Percentiles rank a stretch among this genome's conserved stretches.
Evolutionary conservation across 2,113 vertebrate genomes (phyloP).

Genomic region (Gallinago undulata): DNA sequence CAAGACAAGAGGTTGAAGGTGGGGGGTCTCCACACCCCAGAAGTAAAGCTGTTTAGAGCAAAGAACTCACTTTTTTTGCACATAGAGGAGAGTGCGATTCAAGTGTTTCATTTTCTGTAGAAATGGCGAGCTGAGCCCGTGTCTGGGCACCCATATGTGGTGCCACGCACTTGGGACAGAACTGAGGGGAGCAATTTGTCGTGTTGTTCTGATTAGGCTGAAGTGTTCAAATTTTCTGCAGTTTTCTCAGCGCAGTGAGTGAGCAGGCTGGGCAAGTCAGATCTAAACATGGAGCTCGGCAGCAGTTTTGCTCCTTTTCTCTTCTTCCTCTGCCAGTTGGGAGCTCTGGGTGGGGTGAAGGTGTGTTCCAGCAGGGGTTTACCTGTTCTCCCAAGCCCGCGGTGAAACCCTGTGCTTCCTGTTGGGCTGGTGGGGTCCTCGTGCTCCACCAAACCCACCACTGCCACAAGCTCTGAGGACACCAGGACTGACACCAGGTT

Average conservation of each 20-base stretch:
- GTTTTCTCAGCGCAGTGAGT: fast-evolving
- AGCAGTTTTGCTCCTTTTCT: background rate
- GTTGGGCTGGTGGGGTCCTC: background rate
- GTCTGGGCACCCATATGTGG: fast-evolving
- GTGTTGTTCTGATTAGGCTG: background rate
- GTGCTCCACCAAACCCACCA: background rate
- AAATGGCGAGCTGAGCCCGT: background rate
- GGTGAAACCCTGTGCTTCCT: background rate
- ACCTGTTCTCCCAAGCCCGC: background rate
- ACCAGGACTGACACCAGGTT: background rate
- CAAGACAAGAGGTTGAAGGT: background rate
- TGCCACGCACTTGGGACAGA: background rate
- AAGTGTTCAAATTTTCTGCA: background rate
- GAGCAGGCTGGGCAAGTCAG: background rate
- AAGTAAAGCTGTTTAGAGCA: background rate
- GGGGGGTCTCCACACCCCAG: background rate
- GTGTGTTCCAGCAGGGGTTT: background rate
- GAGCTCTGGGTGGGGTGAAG: background rate
- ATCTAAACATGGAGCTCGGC: fast-evolving
- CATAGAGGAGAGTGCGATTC: background rate
- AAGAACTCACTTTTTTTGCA: background rate
- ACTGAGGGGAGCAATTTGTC: background rate
- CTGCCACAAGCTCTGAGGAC: background rate
- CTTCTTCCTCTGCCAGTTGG: background rate
- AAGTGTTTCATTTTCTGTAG: background rate